Percentiles rank a stretch among this genome's conserved stretches.
Conservation (phyloP, 2,888 invertebrate genomes). For the Cloeon dipterum region DNA sequence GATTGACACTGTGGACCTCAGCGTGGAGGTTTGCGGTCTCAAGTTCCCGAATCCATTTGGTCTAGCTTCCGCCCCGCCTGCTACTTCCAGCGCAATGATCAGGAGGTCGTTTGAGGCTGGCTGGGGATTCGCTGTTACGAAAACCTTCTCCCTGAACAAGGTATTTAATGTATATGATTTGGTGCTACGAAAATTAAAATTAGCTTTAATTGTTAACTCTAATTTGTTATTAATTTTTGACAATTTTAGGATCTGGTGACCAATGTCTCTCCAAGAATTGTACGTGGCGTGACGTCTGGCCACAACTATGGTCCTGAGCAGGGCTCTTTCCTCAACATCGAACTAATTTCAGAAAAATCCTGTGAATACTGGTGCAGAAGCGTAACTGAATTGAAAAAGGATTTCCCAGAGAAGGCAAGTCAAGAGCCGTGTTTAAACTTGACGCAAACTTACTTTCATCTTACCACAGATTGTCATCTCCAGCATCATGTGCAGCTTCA, state of each 20-base stretch:
- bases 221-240: slow-evolving; percentile 1
- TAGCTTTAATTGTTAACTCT: not conserved
- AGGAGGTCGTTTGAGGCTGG: slow-evolving; percentile 84
- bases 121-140: slow-evolving; percentile 95
- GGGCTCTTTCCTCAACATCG: slow-evolving; percentile 90
- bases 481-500: slow-evolving; percentile 84
- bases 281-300: slow-evolving; percentile 81
- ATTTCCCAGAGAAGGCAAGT: slow-evolving; percentile 81
- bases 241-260: slow-evolving; percentile 62
- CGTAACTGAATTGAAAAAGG: slow-evolving; percentile 66
- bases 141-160: slow-evolving; percentile 88
- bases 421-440: too few relatives aligned
- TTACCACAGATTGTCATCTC: slow-evolving; percentile 56
- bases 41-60: slow-evolving; percentile 94
- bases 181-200: not conserved
- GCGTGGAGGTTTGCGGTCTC: slow-evolving; percentile 79
- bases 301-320: slow-evolving; percentile 89
- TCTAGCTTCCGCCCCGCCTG: slow-evolving; percentile 89
- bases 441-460: not conserved
- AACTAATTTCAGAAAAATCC: slow-evolving; percentile 91
- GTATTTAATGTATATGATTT: slow-evolving; percentile 20
- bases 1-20: slow-evolving; percentile 83
- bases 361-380: slow-evolving; percentile 82
- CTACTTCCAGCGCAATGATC: slow-evolving; percentile 87
- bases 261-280: slow-evolving; percentile 91